Base-by-base conservation (phyloP, 2,113 vertebrate species). In the Apaloderma vittatum region DNA sequence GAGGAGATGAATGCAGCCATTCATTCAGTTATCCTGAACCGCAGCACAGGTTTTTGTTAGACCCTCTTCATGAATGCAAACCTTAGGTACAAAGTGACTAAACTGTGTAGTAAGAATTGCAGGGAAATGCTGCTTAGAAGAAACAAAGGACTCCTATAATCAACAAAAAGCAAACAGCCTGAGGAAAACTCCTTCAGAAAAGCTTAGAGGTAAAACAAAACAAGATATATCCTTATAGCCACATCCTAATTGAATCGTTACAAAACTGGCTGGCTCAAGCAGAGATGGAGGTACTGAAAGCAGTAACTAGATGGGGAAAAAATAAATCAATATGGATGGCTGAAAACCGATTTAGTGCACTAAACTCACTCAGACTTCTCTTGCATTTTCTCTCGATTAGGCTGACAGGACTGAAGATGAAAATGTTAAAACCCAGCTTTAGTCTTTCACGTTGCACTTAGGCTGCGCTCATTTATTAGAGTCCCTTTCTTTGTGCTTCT, bases 371-470 rank as follows among this genome's bases (percentile, higher is more conserved):
- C 48, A 16, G 67, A 83, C 27, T 58, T 86, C 58, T 82, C 80
- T 68, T 93, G 70, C 58, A 58, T 92, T 90, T 90, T 88, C 66
- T 78, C 86, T 76, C 54, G 30, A 54, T 91, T 68, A 78, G 61
- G 43, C 61, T 61, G 57, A 91, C 52, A 88, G 49, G 45, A 78
- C 18, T 21, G 37, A 70, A 74, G 73, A 20, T 8, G 52, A 84
- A 95, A 77, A 77, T 46, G 45, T 74, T 74, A 86, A 86, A 86
- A 32, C 17, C 36, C 1, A 2, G 19, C 68, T 92, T 80, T 2
- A 80, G 83, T n/a, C 15, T 46, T 55, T 21, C 20, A 3, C 1
- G 19, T n/a, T 52, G 62, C 63, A 43, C 48, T 71, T 6, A 9
- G 73, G 51, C 67, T 58, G 57, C 34, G 22, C 20, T 84, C 19